Evolutionary conservation across 2,113 vertebrate genomes (phyloP), one percentile per base, ranked within the genome.

Genomic region (Syngnathus scovelli): DNA sequence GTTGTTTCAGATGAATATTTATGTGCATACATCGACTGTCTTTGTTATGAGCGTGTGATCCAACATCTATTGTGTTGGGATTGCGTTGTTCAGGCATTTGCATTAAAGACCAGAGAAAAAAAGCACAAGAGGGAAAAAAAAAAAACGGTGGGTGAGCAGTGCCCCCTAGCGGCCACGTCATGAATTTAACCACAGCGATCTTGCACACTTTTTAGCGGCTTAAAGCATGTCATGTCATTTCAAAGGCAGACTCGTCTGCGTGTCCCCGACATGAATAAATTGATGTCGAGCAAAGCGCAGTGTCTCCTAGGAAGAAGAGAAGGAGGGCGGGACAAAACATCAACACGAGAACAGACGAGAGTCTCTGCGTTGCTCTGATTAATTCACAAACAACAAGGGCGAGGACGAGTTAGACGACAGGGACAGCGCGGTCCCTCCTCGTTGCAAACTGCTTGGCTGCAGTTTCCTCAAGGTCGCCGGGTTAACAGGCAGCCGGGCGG

Each of bases 121-220:
- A 7, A 39, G 12, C 11, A 12, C 41, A 43, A 13, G 12, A 13
- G 12, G 3, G 11, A 11, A 43, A 43, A 41, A 41, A 41, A 43
- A 12, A 12, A 1, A 27, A 1, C 36, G 9, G 5, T 85, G 65
- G 77, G 84, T 80, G 36, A 68, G 72, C 83, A 89, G 72, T 88
- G 79, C 87, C 90, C 86, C 89, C 91, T 91, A 58, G 85, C 88
- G 91, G 70, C 21, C 4, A 39, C 10, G n/a, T 0, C 0, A 1
- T 15, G 55, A 77, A 84, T 61, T 66, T 33, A n/a, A 56, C 1
- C 39, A 15, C 4, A 16, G 18, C 44, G 19, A 38, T 61, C 37
- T 3, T 52, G 19, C 4, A 61, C 13, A 52, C 12, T 48, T 51
- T 33, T 46, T 19, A 46, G 23, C 39, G 49, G 51, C 36, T 56